Evolutionary conservation across 2,797 vertebrate species (phyloP).

Genomic region (Trematomus bernacchii): DNA sequence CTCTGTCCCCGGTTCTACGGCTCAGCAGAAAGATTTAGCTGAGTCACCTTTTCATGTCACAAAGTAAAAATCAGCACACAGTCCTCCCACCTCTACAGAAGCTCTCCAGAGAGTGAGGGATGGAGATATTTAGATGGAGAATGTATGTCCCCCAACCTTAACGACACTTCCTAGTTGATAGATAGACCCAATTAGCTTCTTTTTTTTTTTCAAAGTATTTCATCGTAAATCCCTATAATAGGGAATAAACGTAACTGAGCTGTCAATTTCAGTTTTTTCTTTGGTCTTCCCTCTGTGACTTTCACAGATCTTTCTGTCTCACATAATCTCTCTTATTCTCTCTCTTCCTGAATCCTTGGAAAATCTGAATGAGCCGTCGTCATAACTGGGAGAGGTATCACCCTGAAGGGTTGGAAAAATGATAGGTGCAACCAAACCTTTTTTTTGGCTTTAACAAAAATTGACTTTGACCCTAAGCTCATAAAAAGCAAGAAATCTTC

Average conservation of each 20-base stretch:
- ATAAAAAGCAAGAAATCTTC: too few relatives aligned
- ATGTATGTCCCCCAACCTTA: slow-evolving; percentile 28
- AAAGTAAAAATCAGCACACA: slow-evolving; percentile 32
- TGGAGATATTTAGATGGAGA: slow-evolving; percentile 29
- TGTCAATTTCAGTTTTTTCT: not conserved
- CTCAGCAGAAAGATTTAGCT: slow-evolving; percentile 71
- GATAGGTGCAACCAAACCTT: too few relatives aligned
- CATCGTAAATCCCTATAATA: slow-evolving; percentile 36
- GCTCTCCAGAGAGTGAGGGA: slow-evolving; percentile 40
- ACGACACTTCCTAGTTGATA: slow-evolving; percentile 35
- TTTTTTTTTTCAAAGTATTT: slow-evolving; percentile 27
- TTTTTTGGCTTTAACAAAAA: too few relatives aligned
- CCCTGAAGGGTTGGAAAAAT: too few relatives aligned
- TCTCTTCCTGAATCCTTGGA: not conserved
- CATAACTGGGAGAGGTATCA: too few relatives aligned
- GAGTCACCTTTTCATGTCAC: slow-evolving; percentile 61
- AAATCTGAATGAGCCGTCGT: too few relatives aligned
- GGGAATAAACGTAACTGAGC: slow-evolving; percentile 21
- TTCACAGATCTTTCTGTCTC: not conserved
- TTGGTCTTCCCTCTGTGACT: not conserved
- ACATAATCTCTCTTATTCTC: not conserved
- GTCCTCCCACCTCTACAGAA: slow-evolving; percentile 25
- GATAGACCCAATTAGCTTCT: slow-evolving; percentile 48
- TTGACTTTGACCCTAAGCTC: too few relatives aligned
- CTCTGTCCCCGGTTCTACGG: slow-evolving; percentile 17